A percentile compares a stretch with the other conserved stretches of the same genome.
Evolutionary conservation across 92 coral and sea anemone genomes (phyloP).

Genomic region (Blastomussa wellsi): DNA sequence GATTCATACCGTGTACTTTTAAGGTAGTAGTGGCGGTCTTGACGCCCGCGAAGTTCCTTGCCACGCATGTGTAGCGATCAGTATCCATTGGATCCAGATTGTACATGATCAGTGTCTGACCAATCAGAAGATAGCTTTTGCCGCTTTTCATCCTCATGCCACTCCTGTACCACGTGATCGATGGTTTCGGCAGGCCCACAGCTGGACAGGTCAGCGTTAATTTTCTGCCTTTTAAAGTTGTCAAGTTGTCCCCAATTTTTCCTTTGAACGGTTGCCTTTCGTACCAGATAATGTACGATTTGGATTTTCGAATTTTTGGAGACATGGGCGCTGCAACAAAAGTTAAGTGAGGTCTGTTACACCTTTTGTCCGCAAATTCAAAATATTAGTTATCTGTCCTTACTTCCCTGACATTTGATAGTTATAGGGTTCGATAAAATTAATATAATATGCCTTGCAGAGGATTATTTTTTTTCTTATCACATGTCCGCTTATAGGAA

Average conservation of each 20-base stretch:
- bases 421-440: not conserved
- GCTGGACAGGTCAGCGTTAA: slow-evolving; percentile 85
- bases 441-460: no score
- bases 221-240: slow-evolving; percentile 84
- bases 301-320: slow-evolving; percentile 56
- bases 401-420: not conserved
- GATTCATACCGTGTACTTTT: slow-evolving; percentile 86
- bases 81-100: slow-evolving; percentile 77
- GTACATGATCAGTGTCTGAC: slow-evolving; percentile 70
- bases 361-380: not conserved
- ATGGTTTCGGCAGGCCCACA: slow-evolving; percentile 77
- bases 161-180: slow-evolving; percentile 78
- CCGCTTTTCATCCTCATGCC: slow-evolving; percentile 62
- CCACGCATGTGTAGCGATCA: slow-evolving; percentile 83
- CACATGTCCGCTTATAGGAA: no score
- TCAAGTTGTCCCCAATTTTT: slow-evolving; percentile 77
- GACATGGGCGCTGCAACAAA: slow-evolving; percentile 58
- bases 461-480: no score
- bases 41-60: slow-evolving; percentile 73
- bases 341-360: not conserved
- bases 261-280: slow-evolving; percentile 78
- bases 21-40: slow-evolving; percentile 70
- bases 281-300: slow-evolving; percentile 81
- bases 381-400: not conserved
- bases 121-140: slow-evolving; percentile 59